Evolutionary conservation across 2,113 vertebrate genomes (phyloP).

Genomic region (Tenebrosternarchus preto): DNA sequence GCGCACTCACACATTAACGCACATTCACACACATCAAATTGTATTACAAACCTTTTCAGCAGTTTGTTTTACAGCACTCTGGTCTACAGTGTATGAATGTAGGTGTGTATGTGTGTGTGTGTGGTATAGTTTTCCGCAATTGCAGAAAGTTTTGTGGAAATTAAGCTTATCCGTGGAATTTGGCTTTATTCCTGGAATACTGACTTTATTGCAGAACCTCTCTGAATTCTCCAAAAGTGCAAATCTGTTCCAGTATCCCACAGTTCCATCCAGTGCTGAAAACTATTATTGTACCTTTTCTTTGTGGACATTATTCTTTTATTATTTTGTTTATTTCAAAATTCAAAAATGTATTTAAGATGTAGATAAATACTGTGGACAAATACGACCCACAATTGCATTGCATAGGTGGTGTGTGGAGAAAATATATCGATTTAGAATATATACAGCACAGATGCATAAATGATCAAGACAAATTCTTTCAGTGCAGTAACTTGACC

Average conservation of each 20-base stretch:
- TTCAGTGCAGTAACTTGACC: not conserved
- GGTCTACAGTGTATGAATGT: no score
- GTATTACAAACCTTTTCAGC: conserved; percentile 28
- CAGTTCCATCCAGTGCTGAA: not conserved
- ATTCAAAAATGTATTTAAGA: not conserved
- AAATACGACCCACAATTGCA: no score
- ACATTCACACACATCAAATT: conserved; percentile 15
- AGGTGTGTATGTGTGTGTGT: not conserved
- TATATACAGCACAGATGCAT: no score
- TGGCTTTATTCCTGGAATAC: conserved; percentile 35
- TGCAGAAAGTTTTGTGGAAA: conserved; percentile 30
- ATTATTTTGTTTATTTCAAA: not conserved
- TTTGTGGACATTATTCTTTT: not conserved
- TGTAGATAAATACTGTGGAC: no score
- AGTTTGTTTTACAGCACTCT: not conserved
- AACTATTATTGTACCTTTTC: not conserved
- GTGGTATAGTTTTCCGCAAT: conserved; percentile 24
- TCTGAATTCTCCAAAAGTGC: conserved; percentile 20
- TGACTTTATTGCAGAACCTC: conserved; percentile 24
- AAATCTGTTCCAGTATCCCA: conserved; percentile 11
- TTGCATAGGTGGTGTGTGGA: no score
- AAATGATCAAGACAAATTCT: no score
- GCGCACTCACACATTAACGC: not conserved
- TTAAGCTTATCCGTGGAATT: conserved; percentile 34
- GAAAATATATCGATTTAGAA: not conserved